phyloP scores from a whole-genome alignment of 2,888 invertebrate genomes.

The Ceratothoa steindachneri region DNA sequence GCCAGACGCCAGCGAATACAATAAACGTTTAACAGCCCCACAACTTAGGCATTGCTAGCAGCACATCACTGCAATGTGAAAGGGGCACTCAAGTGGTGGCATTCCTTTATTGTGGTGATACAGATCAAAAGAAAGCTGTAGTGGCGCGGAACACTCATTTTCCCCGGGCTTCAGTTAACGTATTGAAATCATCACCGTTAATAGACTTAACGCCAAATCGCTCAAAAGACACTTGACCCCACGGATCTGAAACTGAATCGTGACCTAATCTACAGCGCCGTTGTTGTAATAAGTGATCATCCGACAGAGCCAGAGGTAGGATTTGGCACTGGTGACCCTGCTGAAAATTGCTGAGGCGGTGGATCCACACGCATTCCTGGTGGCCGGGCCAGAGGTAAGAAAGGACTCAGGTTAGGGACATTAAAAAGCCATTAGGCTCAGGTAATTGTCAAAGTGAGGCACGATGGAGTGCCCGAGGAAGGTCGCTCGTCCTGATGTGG shows the following conservation, averaged over 20 bases:
- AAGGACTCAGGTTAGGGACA: background rate
- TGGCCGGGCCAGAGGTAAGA: conserved; percentile 13
- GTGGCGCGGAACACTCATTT: background rate
- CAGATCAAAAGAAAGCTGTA: background rate
- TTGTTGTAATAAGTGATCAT: background rate
- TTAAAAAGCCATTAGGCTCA: background rate
- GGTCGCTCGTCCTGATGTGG: background rate
- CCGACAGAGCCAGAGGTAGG: background rate
- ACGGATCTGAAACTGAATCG: background rate
- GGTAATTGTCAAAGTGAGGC: conserved; percentile 7
- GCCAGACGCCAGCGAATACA: conserved; percentile 44
- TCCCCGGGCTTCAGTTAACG: background rate
- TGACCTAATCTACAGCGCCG: background rate
- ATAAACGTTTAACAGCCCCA: conserved; percentile 46
- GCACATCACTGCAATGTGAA: conserved; percentile 43
- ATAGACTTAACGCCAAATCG: background rate
- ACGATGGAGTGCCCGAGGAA: background rate
- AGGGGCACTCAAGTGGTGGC: conserved; percentile 12
- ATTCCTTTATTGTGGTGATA: conserved; percentile 2
- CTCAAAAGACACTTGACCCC: background rate
- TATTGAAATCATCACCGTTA: background rate
- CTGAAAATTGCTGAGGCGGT: conserved; percentile 6
- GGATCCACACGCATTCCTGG: conserved; percentile 12
- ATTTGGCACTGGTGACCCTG: conserved; percentile 1
- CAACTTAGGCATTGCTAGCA: conserved; percentile 47